A percentile compares a stretch with the other conserved stretches of the same genome.
Evolutionary conservation across 1,140 invertebrate species (phyloP).

Genomic region (Psix sp.): DNA sequence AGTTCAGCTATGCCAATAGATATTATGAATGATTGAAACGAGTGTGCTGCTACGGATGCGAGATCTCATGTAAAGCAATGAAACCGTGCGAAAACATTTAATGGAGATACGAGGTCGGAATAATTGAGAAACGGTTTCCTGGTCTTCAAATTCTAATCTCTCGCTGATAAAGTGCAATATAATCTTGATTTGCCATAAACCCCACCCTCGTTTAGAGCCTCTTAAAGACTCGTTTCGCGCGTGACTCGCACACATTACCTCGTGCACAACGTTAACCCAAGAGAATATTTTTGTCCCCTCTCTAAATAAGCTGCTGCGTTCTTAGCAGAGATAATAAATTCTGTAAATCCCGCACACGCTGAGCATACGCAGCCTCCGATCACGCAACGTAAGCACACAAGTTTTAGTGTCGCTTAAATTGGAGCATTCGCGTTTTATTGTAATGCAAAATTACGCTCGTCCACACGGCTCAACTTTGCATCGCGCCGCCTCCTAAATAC

Average conservation of each 20-base stretch:
- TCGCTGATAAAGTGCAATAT: conserved; percentile 54
- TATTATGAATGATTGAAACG: conserved; percentile 31
- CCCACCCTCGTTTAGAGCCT: conserved; percentile 49
- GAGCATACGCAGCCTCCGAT: conserved; percentile 45
- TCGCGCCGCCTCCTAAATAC: too few relatives aligned
- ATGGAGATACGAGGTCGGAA: conserved; percentile 47
- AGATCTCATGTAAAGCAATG: conserved; percentile 14
- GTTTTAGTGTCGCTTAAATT: too few relatives aligned
- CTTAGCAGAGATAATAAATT: conserved; percentile 55
- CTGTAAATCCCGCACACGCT: conserved; percentile 47
- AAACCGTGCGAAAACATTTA: conserved; percentile 50
- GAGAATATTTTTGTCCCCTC: conserved; percentile 59
- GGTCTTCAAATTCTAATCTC: conserved; percentile 57
- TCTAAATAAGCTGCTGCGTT: conserved; percentile 56
- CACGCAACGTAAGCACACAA: conserved; percentile 48
- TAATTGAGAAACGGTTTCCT: conserved; percentile 54
- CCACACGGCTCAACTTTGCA: too few relatives aligned
- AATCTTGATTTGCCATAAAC: conserved; percentile 59
- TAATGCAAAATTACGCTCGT: conserved; percentile 24
- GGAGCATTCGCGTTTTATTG: background rate
- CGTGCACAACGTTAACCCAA: conserved; percentile 39
- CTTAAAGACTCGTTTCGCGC: conserved; percentile 55
- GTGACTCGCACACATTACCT: conserved; percentile 61
- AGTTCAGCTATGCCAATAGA: conserved; percentile 22
- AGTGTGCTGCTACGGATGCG: conserved; percentile 9